Percentiles rank a stretch among this genome's conserved stretches.
Conservation (phyloP, 2,888 invertebrate genomes). For the Drosophila kuntzei region DNA sequence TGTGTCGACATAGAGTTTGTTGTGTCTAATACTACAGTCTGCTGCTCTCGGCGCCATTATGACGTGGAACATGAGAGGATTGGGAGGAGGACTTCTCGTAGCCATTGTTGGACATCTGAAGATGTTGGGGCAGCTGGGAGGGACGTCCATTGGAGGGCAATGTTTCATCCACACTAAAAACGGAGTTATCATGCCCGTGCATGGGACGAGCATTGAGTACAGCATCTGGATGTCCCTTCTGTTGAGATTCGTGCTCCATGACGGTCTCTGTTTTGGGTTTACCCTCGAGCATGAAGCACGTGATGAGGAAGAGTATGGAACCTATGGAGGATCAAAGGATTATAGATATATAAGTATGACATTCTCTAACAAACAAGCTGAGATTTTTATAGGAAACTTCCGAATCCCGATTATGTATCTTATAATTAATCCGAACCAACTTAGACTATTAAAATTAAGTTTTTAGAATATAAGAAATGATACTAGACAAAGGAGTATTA, state of each 20-base stretch:
- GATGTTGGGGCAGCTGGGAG: conserved; percentile 79
- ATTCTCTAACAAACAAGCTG: no score
- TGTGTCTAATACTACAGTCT: conserved; percentile 70
- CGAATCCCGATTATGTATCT: no score
- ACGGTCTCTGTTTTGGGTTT: conserved; percentile 57
- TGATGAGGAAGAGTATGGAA: conserved; percentile 92
- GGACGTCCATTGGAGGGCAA: conserved; percentile 80
- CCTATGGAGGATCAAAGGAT: conserved; percentile 86
- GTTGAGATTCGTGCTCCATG: conserved; percentile 49
- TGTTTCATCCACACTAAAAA: conserved; percentile 83
- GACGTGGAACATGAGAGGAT: conserved; percentile 54
- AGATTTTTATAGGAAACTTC: no score
- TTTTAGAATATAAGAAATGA: no score
- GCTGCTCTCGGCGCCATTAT: conserved; percentile 83
- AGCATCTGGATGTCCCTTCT: conserved; percentile 61
- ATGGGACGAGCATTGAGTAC: conserved; percentile 73
- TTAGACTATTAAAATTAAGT: no score
- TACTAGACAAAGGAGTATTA: no score
- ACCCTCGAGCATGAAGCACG: conserved; percentile 93
- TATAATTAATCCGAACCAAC: no score
- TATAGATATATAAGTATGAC: background rate
- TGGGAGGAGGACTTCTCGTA: conserved; percentile 71
- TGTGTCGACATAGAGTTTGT: conserved; percentile 17
- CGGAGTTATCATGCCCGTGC: conserved; percentile 84
- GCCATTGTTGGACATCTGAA: conserved; percentile 76